Base-by-base conservation (phyloP, 2,888 invertebrate species). In the Stratiomys singularior region DNA sequence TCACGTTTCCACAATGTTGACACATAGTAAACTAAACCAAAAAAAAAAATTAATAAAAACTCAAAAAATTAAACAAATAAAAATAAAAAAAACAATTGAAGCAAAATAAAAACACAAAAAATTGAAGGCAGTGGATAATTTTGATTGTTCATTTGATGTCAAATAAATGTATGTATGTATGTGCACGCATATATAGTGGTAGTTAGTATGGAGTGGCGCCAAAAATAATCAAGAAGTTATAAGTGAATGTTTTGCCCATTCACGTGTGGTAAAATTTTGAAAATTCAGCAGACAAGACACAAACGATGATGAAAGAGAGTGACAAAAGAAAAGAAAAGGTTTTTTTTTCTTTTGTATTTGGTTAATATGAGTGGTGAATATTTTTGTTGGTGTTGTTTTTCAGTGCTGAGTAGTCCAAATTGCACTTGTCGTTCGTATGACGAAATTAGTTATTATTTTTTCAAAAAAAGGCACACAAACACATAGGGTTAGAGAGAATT, bases 391-490 rank as follows among this genome's bases (percentile, higher is more conserved):
- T n/a, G n/a, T n/a, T n/a, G n/a, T n/a, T n/a, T 13, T 66, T 37
- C 66, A 21, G 66, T 30, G 66, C 37, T 30, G 1, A n/a, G 37
- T 11, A 4, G 52, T 52, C 52, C 7, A 37, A 37, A 37, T 37
- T 37, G 5, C 63, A 63, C 63, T 27, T 52, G 52, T 13, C 15
- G 52, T 13, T 4, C 52, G 52, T 18, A 52, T 47, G 25, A 46
- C 30, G 63, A 66, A 64, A 69, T 69, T 69, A 69, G 69, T 69
- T 25, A 69, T 44, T n/a, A n/a, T n/a, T n/a, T n/a, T n/a, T n/a
- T n/a, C n/a, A n/a, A n/a, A 47, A 69, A 69, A 46, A 69, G 69
- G 69, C 69, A 46, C 69, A 69, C 69, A 69, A 69, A 69, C 69
- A 69, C 69, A 69, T 25, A 69, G 47, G 47, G 69, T 69, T 69